phyloP scores from a whole-genome alignment of 2,888 invertebrate species.

The Caenorhabditis becei region DNA sequence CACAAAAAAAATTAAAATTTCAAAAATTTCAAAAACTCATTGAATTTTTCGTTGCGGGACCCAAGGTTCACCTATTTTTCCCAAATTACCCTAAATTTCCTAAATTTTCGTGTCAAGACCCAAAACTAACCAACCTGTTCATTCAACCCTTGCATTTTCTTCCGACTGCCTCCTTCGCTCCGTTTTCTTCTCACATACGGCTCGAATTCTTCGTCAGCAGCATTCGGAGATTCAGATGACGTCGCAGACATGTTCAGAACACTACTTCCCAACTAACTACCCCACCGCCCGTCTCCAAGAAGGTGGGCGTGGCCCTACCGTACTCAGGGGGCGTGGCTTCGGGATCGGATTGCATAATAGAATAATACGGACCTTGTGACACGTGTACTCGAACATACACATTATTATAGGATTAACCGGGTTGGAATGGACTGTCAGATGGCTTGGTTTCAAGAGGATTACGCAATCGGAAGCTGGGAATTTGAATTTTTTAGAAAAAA shows the following conservation, averaged over 20 bases:
- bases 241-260: slow-evolving; percentile 15
- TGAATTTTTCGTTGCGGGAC: too few relatives aligned
- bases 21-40: too few relatives aligned
- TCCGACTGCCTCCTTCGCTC: slow-evolving; percentile 65
- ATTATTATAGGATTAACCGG: slow-evolving; percentile 52
- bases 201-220: slow-evolving; percentile 75
- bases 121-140: slow-evolving; percentile 69
- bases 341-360: too few relatives aligned
- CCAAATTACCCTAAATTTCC: not conserved
- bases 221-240: slow-evolving; percentile 25
- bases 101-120: slow-evolving; percentile 3
- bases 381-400: slow-evolving; percentile 40
- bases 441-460: slow-evolving; percentile 6
- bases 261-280: slow-evolving; percentile 23
- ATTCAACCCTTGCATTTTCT: slow-evolving; percentile 74
- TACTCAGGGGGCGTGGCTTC: not conserved
- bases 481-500: too few relatives aligned
- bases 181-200: slow-evolving; percentile 78
- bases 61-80: too few relatives aligned
- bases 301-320: slow-evolving; percentile 34
- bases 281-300: slow-evolving; percentile 5
- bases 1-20: too few relatives aligned
- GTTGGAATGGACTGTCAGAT: slow-evolving; percentile 20
- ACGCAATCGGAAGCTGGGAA: too few relatives aligned
- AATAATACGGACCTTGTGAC: slow-evolving; percentile 12